Evolutionary conservation across 2,797 vertebrate genomes (phyloP).

Genomic region (Spinus olivaceus): DNA sequence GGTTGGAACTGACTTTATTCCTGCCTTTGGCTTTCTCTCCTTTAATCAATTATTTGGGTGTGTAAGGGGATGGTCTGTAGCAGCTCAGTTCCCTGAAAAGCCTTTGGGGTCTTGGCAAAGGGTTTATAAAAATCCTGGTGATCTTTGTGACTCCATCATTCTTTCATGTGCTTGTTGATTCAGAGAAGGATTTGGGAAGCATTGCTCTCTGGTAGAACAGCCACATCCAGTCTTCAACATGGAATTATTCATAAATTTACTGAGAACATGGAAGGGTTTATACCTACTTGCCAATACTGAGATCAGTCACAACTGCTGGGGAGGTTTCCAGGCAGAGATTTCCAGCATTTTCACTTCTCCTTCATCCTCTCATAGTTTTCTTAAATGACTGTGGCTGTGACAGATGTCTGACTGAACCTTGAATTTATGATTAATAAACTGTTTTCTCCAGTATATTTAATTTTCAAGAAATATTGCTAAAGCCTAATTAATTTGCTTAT

Average conservation of each 20-base stretch:
- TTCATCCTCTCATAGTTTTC: neutral
- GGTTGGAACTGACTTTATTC: neutral
- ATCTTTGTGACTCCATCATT: neutral
- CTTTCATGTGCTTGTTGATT: neutral
- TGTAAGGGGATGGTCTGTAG: neutral
- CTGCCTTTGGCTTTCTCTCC: neutral
- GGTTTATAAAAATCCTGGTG: neutral
- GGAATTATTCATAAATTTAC: neutral
- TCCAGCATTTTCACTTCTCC: neutral
- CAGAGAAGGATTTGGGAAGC: neutral
- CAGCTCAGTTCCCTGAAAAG: neutral
- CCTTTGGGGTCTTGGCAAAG: neutral
- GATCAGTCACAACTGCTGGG: neutral
- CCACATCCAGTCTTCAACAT: neutral
- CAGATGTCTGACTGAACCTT: neutral
- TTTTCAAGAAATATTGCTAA: neutral
- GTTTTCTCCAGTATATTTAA: neutral
- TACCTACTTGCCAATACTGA: neutral
- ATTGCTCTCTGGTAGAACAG: neutral
- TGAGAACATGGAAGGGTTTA: neutral
- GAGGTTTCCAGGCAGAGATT: neutral
- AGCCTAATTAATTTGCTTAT: neutral
- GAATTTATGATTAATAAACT: neutral
- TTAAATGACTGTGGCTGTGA: neutral
- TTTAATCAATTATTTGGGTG: neutral